A percentile compares a stretch with the other conserved stretches of the same genome.
Evolutionary conservation across 2,888 invertebrate genomes (phyloP).

Genomic region (Heliconius aoede): DNA sequence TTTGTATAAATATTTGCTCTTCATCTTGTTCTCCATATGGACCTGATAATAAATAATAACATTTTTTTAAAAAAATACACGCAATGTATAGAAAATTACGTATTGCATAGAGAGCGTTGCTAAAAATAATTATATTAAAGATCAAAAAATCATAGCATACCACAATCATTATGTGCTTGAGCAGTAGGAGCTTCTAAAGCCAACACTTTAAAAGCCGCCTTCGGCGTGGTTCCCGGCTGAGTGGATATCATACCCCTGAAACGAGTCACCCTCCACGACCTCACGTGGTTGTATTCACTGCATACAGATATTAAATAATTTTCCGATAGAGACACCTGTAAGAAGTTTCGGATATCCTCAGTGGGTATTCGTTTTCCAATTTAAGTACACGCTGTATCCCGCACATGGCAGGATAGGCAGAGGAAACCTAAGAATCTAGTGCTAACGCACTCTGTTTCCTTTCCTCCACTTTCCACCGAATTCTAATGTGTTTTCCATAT

Average conservation of each 20-base stretch:
- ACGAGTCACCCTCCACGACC: constrained; percentile 98
- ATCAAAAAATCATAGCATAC: constrained; percentile 62
- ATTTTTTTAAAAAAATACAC: not conserved
- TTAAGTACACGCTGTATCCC: too few species aligned
- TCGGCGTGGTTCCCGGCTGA: constrained; percentile 98
- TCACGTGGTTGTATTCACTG: constrained; percentile 98
- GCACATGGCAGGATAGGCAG: too few species aligned
- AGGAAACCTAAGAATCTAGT: too few species aligned
- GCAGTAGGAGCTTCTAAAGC: constrained; percentile 85
- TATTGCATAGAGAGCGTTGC: too few species aligned
- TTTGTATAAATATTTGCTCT: constrained; percentile 98
- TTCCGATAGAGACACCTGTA: constrained; percentile 95
- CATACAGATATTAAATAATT: constrained; percentile 98
- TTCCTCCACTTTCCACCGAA: too few species aligned
- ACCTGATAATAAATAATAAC: constrained; percentile 78
- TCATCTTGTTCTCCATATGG: constrained; percentile 99
- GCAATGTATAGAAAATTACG: not conserved
- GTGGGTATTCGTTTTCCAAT: too few species aligned
- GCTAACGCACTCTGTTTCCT: too few species aligned
- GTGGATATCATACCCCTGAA: constrained; percentile 99
- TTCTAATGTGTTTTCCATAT: too few species aligned
- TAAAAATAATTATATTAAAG: not conserved
- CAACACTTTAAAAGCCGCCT: constrained; percentile 98
- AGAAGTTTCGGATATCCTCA: not conserved
- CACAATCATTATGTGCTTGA: constrained; percentile 88